A percentile compares a stretch with the other conserved stretches of the same genome.
Evolutionary conservation across 2,888 invertebrate species (phyloP).

Genomic region (Netelia fuscicornis): DNA sequence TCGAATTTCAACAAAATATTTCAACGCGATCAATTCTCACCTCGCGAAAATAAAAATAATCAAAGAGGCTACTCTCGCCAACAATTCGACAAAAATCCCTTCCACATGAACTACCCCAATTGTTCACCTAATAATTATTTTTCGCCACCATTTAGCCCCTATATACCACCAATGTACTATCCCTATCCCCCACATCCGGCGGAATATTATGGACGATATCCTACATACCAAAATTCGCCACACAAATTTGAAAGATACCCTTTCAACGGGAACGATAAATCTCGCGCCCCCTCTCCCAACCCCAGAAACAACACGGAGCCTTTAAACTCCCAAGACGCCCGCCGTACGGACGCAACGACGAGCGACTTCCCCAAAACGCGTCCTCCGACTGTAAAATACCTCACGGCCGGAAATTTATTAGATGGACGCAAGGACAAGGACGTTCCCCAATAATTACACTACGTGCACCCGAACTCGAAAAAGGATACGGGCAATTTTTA

Average conservation of each 20-base stretch:
- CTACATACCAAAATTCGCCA: background rate
- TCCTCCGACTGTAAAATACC: constrained; percentile 50
- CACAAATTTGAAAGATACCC: background rate
- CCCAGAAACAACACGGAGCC: background rate
- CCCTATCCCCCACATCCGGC: background rate
- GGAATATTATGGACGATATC: constrained; percentile 2
- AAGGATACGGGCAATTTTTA: constrained; percentile 14
- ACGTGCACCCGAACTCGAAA: constrained; percentile 50
- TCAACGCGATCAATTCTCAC: background rate
- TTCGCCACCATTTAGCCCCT: background rate
- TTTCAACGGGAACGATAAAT: background rate
- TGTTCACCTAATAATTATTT: constrained; percentile 4
- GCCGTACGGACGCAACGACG: constrained; percentile 62
- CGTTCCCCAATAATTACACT: constrained; percentile 41
- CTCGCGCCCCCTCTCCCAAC: background rate
- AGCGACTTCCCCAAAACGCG: constrained; percentile 26
- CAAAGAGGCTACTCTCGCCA: background rate
- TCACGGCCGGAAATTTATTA: constrained; percentile 26
- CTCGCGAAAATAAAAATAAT: constrained; percentile 2
- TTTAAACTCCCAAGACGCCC: background rate
- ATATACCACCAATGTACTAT: constrained; percentile 13
- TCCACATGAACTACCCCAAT: background rate
- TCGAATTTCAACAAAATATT: background rate
- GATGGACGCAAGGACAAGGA: constrained; percentile 6
- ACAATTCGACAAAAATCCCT: background rate